These are phyloP conservation scores for Isichthys henryi DNA, from an alignment of 2,113 vertebrate genomes.

Conservation along the genomic window DNA sequence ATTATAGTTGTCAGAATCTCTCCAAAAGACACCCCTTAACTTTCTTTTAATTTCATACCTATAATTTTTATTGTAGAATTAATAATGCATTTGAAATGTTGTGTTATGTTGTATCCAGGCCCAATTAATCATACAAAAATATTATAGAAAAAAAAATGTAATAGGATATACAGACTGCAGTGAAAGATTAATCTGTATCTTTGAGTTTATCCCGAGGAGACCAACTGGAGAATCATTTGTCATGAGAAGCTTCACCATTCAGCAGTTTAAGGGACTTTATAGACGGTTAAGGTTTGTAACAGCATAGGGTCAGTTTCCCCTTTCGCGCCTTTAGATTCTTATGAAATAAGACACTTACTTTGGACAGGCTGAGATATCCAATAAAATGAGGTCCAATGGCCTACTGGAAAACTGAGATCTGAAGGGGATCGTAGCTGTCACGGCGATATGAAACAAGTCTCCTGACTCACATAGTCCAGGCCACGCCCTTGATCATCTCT, in stretches of 20 bases:
- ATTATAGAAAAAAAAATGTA: neutral
- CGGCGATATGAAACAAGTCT: neutral
- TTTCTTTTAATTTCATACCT: neutral
- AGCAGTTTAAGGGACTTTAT: neutral
- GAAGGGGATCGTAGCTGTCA: neutral
- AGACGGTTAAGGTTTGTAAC: neutral
- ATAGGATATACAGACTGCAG: neutral
- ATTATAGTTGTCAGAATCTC: neutral
- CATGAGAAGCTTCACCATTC: neutral
- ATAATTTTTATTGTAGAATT: neutral
- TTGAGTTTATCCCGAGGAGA: neutral
- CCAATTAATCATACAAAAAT: neutral
- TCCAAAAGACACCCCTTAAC: neutral
- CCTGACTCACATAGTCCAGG: neutral
- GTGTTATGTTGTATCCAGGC: neutral
- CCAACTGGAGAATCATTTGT: neutral
- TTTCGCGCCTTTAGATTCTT: neutral
- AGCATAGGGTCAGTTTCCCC: neutral
- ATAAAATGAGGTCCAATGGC: neutral
- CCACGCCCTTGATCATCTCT: neutral
- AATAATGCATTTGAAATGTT: neutral
- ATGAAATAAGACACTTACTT: neutral
- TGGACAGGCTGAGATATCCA: neutral
- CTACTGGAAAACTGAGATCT: neutral
- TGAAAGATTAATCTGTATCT: neutral